These are phyloP conservation scores for Tragelaphus buxtoni DNA, from an alignment of 2,113 vertebrate species.

Conservation along the genomic window DNA sequence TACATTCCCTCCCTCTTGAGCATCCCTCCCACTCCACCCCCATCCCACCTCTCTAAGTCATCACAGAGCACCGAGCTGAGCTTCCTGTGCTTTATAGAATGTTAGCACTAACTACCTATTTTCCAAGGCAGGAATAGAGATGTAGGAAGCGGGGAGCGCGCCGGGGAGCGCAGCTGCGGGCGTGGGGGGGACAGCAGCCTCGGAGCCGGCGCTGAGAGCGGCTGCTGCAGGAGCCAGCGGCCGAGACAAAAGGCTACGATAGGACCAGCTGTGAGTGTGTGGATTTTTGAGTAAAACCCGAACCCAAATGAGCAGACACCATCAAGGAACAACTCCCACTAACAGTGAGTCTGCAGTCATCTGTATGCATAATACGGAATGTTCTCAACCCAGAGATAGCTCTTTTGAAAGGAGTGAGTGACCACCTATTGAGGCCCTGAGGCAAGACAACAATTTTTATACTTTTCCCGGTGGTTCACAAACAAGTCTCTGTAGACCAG, in stretches of 20 bases:
- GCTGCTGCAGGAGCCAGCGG: too few relatives aligned
- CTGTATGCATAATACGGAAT: neutral
- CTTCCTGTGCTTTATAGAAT: neutral
- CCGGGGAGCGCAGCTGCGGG: too few relatives aligned
- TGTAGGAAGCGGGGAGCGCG: too few relatives aligned
- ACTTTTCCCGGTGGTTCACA: constrained; percentile 67
- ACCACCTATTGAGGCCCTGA: constrained; percentile 41
- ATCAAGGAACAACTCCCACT: neutral
- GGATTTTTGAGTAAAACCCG: constrained; percentile 1
- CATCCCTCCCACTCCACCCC: neutral
- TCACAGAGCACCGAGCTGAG: neutral
- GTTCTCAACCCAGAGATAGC: constrained; percentile 6
- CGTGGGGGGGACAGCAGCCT: too few relatives aligned
- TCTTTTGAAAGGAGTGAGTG: constrained; percentile 49
- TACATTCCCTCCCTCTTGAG: neutral
- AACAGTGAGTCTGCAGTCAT: constrained; percentile 27
- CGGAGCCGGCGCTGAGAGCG: too few relatives aligned
- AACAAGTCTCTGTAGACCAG: constrained; percentile 20
- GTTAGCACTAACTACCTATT: neutral
- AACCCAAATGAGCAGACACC: constrained; percentile 38
- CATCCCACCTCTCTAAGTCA: neutral
- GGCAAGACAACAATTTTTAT: constrained; percentile 60
- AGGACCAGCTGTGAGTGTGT: constrained; percentile 13
- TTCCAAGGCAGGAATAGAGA: neutral
- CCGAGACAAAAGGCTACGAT: neutral